These are phyloP conservation scores for Lycorma delicatula DNA, from an alignment of 1,140 invertebrate species.

Conservation along the genomic window DNA sequence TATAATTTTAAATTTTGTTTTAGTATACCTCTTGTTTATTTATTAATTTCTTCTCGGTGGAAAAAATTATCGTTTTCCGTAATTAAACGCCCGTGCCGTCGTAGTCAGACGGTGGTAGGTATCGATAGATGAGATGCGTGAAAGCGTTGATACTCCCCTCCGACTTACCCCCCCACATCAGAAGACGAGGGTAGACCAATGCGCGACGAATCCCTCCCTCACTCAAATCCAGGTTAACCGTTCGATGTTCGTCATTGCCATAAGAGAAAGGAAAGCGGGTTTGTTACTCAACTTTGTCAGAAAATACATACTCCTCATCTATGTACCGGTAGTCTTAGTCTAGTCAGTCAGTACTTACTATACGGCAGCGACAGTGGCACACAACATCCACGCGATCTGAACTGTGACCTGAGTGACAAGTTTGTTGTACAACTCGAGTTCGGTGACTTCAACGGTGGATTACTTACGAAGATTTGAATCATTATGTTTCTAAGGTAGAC, in stretches of 20 bases:
- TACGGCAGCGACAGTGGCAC: too few species aligned
- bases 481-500: slow-evolving; percentile 3
- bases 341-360: too few species aligned
- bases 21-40: too few species aligned
- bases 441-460: slow-evolving; percentile 3
- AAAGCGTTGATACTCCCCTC: neutral
- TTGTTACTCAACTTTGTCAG: neutral
- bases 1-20: too few species aligned
- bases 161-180: neutral
- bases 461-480: neutral
- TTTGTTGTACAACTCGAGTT: too few species aligned
- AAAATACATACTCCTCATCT: neutral
- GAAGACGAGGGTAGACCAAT: neutral
- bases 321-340: neutral
- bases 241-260: neutral
- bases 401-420: too few species aligned
- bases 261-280: slow-evolving; percentile 1
- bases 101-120: too few species aligned
- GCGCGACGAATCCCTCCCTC: neutral
- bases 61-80: too few species aligned
- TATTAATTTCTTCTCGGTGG: too few species aligned
- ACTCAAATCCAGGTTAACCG: neutral
- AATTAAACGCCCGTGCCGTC: too few species aligned
- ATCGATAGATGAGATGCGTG: neutral
- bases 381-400: too few species aligned